Base-by-base conservation (phyloP, 1,140 invertebrate species). In the Colletes gigas region DNA sequence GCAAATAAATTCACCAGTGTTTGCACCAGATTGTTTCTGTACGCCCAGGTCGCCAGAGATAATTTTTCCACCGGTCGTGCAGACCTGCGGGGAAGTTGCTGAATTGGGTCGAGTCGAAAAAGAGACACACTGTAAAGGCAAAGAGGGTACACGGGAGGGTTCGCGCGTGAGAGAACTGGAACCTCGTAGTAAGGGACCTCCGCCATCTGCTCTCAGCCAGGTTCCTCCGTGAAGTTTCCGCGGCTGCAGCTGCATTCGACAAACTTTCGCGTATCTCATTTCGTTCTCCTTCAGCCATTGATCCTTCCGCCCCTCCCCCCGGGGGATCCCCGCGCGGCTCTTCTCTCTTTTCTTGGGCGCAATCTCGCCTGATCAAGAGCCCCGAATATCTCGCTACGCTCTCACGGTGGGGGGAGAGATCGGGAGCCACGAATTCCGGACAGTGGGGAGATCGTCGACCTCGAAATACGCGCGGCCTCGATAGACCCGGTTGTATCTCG, bases 231-330 rank as follows among this genome's bases (percentile, higher is more conserved):
- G 41, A 72, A 67, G 50, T 65, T 67, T 30, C 69, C 59, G 59
- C 79, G 59, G 69, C 80, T 83, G 81, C 81, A 79, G 62, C 82
- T 85, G 83, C 67, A 72, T 65, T 81, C 80, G 83, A 68, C 83
- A 75, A 85, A 86, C 71, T 86, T 82, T 78, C 79, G 60, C 74
- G 66, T 85, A 82, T 85, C 75, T 86, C 83, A 78, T 86, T 82
- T 86, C 73, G 70, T 65, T 68, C 62, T 41, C 70, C 54, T 81
- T 62, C 68, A 14, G n/a, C 65, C 68, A 60, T 80, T 69, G 72
- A 66, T 73, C 55, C 68, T 47, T 44, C 19, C 57, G 14, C 10
- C 72, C 50, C 41, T 59, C 14, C n/a, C n/a, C n/a, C n/a, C n/a
- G n/a, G n/a, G n/a, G n/a, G n/a, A n/a, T n/a, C n/a, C n/a, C n/a